Evolutionary conservation across 1,140 invertebrate genomes (phyloP).

Genomic region (Drosophila azteca): DNA sequence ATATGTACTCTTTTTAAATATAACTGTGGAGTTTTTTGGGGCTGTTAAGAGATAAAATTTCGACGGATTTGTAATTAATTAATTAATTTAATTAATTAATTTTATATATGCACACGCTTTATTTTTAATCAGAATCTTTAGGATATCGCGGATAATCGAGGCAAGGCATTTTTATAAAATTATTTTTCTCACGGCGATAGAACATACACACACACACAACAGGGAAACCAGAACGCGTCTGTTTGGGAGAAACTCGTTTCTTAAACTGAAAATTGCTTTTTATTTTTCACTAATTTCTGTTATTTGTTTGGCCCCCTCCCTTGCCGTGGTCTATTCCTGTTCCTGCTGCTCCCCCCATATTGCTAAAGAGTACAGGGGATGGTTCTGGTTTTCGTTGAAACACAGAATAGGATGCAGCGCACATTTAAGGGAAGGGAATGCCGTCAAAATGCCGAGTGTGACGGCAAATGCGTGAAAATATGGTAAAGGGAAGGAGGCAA

Average conservation of each 20-base stretch:
- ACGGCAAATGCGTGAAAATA: conserved; percentile 34
- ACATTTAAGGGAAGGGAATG: conserved; percentile 60
- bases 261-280: conserved; percentile 71
- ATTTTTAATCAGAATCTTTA: no score
- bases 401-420: conserved; percentile 59
- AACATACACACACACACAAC: neutral
- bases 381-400: conserved; percentile 33
- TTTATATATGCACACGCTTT: no score
- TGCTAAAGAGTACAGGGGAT: conserved; percentile 40
- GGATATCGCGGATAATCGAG: no score
- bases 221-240: conserved; percentile 52
- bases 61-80: no score
- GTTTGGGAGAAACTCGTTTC: conserved; percentile 61
- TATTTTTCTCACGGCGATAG: conserved; percentile 7
- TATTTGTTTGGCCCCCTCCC: conserved; percentile 45
- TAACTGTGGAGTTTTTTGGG: no score
- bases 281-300: conserved; percentile 64
- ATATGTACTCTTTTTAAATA: no score
- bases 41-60: no score
- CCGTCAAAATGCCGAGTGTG: conserved; percentile 19
- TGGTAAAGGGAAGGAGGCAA: conserved; percentile 26
- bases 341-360: conserved; percentile 16
- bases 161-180: neutral
- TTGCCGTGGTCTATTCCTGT: conserved; percentile 28
- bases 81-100: no score